These are phyloP conservation scores for Calephelis perditalis DNA, from an alignment of 2,888 invertebrate genomes.

Conservation along the genomic window DNA sequence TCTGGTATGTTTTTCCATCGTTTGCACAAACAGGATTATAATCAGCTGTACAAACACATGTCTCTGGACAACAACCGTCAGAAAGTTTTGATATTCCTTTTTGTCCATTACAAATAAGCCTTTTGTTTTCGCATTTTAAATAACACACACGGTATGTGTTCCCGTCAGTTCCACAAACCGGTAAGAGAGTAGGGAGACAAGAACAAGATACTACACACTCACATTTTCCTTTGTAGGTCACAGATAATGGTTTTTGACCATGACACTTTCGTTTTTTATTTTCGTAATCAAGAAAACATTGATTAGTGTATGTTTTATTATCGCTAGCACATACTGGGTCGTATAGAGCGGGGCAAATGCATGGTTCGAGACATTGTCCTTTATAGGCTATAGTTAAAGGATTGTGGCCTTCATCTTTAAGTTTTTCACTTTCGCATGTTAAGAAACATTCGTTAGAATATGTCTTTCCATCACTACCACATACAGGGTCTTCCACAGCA, in stretches of 20 bases:
- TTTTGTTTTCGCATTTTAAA: too few species aligned
- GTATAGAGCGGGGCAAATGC: too few species aligned
- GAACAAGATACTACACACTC: slow-evolving; percentile 15
- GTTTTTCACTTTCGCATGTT: too few species aligned
- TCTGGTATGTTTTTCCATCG: slow-evolving; percentile 34
- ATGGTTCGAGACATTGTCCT: too few species aligned
- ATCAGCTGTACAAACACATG: slow-evolving; percentile 20
- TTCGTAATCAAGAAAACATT: slow-evolving; percentile 25
- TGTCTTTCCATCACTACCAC: slow-evolving; percentile 34
- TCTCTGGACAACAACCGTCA: slow-evolving; percentile 19
- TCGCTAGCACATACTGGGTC: too few species aligned
- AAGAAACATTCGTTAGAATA: slow-evolving; percentile 16
- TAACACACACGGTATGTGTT: slow-evolving; percentile 33
- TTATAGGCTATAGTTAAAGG: too few species aligned
- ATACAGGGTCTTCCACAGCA: slow-evolving; percentile 29
- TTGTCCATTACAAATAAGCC: too few species aligned
- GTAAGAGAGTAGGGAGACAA: slow-evolving; percentile 19
- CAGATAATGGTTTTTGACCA: neutral
- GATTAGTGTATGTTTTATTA: too few species aligned
- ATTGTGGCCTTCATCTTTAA: too few species aligned
- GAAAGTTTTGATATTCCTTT: slow-evolving; percentile 22
- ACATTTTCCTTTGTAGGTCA: slow-evolving; percentile 14
- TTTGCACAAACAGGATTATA: slow-evolving; percentile 24
- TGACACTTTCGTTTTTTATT: slow-evolving; percentile 15
- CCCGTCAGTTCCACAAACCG: slow-evolving; percentile 37